Percentiles rank a stretch among this genome's conserved stretches.
Evolutionary conservation across 2,113 vertebrate species (phyloP).

Genomic region (Diphyllodes magnificus): DNA sequence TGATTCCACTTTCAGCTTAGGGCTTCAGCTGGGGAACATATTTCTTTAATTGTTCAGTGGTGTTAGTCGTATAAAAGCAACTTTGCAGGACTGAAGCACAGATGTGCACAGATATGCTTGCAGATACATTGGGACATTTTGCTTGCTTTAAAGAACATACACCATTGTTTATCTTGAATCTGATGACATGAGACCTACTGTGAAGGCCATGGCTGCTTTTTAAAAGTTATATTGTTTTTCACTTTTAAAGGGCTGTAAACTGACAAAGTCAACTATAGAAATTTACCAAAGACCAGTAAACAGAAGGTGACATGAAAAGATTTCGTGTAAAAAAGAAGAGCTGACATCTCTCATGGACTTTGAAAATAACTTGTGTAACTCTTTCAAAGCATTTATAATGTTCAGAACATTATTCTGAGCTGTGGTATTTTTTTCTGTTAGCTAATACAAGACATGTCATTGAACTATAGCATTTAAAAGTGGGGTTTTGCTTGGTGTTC

Average conservation of each 20-base stretch:
- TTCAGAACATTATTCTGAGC: neutral
- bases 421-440: neutral
- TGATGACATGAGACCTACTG: neutral
- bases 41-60: neutral
- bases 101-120: no score
- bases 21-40: neutral
- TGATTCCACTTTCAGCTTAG: neutral
- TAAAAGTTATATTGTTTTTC: neutral
- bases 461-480: neutral
- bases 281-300: neutral
- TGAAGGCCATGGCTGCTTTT: neutral
- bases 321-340: neutral
- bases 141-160: neutral
- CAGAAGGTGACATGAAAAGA: neutral
- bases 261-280: neutral
- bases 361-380: neutral
- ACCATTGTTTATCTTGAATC: neutral
- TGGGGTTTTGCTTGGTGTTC: fast-evolving
- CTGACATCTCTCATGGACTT: neutral
- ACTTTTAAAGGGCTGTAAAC: neutral
- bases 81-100: neutral
- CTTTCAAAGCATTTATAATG: neutral
- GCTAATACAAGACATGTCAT: neutral
- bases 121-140: neutral
- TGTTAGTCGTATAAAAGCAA: neutral